Evolutionary conservation across 2,797 vertebrate genomes (phyloP).

Genomic region (Poecilia picta): DNA sequence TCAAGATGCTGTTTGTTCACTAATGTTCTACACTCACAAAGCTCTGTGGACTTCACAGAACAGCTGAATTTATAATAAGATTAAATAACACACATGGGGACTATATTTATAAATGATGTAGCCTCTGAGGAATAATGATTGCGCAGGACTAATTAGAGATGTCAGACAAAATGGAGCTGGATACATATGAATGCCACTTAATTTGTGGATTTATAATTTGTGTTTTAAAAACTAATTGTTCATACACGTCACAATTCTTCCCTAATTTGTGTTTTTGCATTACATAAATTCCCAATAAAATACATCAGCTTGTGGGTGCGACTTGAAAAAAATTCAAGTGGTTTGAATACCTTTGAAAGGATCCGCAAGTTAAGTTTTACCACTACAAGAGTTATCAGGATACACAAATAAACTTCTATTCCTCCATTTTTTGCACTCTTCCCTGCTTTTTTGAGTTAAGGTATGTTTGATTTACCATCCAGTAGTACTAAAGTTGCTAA

Average conservation of each 20-base stretch:
- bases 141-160: background rate
- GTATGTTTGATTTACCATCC: background rate
- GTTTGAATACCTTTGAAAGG: background rate
- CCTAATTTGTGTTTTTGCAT: background rate
- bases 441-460: background rate
- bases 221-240: background rate
- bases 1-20: too few relatives aligned
- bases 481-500: background rate
- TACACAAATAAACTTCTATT: background rate
- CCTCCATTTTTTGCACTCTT: background rate
- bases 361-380: background rate
- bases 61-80: background rate
- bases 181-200: background rate
- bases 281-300: background rate
- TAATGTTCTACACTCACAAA: too few relatives aligned
- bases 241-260: background rate
- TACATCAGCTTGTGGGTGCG: background rate
- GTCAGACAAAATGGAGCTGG: background rate
- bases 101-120: background rate
- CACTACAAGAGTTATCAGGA: background rate
- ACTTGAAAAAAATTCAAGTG: background rate
- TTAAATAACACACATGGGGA: background rate
- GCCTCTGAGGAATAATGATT: background rate
- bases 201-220: background rate
- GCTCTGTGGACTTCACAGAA: background rate